These are phyloP conservation scores for Phalloptychus januarius DNA, from an alignment of 2,797 vertebrate species.

Conservation along the genomic window DNA sequence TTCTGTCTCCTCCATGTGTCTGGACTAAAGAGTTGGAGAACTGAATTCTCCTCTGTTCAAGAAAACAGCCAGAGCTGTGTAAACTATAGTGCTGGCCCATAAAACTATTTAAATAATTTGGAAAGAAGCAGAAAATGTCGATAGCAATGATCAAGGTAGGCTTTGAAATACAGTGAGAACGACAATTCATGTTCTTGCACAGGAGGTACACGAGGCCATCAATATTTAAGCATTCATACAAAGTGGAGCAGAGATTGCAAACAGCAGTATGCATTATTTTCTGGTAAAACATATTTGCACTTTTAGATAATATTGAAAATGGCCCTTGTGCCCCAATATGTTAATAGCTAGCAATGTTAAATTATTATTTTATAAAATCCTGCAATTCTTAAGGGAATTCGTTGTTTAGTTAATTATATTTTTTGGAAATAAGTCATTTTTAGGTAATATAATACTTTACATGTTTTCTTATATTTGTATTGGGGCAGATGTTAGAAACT, in stretches of 20 bases:
- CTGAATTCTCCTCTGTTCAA: too few relatives aligned
- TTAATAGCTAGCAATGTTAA: neutral
- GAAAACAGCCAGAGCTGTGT: too few relatives aligned
- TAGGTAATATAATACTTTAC: neutral
- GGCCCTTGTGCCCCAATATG: neutral
- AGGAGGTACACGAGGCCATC: neutral
- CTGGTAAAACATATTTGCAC: neutral
- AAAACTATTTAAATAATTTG: too few relatives aligned
- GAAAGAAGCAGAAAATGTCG: too few relatives aligned
- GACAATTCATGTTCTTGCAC: too few relatives aligned
- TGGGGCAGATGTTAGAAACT: neutral
- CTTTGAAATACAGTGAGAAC: too few relatives aligned
- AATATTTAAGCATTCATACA: neutral
- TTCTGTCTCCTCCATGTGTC: too few relatives aligned
- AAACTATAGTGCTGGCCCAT: too few relatives aligned
- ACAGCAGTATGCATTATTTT: neutral
- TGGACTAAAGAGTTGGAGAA: too few relatives aligned
- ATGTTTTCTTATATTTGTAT: neutral
- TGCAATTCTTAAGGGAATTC: neutral
- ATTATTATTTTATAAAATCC: neutral
- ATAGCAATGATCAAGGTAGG: too few relatives aligned
- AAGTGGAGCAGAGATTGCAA: neutral
- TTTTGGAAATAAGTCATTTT: neutral
- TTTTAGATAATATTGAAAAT: neutral
- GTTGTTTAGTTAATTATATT: neutral